Percentiles rank a stretch among this genome's conserved stretches.
Conservation (phyloP, 2,113 vertebrate genomes). For the Leptobrachium leishanense region DNA sequence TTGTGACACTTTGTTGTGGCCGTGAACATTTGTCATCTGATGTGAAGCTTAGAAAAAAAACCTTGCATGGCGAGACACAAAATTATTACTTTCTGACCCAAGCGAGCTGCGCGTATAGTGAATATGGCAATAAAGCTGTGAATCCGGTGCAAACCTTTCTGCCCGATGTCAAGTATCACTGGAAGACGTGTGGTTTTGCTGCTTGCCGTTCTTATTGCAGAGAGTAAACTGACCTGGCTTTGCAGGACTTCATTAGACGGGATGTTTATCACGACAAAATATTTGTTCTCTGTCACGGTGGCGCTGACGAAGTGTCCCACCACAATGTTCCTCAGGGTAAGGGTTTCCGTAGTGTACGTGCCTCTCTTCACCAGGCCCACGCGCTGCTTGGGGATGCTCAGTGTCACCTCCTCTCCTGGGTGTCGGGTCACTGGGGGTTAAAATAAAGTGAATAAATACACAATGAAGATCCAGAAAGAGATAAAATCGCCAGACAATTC, state of each 20-base stretch:
- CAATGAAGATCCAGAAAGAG: too few relatives aligned
- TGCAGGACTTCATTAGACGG: slow-evolving; percentile 52
- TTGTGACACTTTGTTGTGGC: too few relatives aligned
- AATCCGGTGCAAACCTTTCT: too few relatives aligned
- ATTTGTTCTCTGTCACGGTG: slow-evolving; percentile 53
- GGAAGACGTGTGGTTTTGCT: neutral
- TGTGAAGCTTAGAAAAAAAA: too few relatives aligned
- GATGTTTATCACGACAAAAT: slow-evolving; percentile 60
- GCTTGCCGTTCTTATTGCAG: neutral
- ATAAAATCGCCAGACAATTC: too few relatives aligned
- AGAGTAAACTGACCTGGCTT: slow-evolving; percentile 55
- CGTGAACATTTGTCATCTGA: too few relatives aligned
- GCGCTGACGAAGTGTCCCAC: slow-evolving; percentile 56
- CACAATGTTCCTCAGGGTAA: slow-evolving; percentile 55
- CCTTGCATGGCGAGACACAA: too few relatives aligned
- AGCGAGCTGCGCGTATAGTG: too few relatives aligned
- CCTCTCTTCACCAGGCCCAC: slow-evolving; percentile 67
- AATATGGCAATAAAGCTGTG: too few relatives aligned
- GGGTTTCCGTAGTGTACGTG: slow-evolving; percentile 40
- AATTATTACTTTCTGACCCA: too few relatives aligned
- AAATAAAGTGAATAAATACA: neutral
- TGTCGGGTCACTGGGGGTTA: slow-evolving; percentile 49
- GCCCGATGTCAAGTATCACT: too few relatives aligned
- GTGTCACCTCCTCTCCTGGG: slow-evolving; percentile 52
- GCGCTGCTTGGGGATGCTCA: slow-evolving; percentile 63